Evolutionary conservation across 2,888 invertebrate species (phyloP).

Genomic region (Siphonodentalium dalli): DNA sequence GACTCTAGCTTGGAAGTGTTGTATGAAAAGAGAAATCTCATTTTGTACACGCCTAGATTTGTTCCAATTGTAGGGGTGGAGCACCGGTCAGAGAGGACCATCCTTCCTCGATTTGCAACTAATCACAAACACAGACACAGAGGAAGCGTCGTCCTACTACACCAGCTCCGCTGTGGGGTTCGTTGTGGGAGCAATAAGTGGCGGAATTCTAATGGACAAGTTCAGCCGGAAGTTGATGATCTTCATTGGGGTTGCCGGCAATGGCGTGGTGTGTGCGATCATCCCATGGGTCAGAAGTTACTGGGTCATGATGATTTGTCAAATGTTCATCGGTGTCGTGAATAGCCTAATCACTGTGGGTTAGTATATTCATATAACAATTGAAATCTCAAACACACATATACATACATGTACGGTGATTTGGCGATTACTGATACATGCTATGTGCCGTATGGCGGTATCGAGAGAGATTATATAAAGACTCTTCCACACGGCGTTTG

Average conservation of each 20-base stretch:
- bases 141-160: slow-evolving; percentile 49
- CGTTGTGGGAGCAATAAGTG: slow-evolving; percentile 54
- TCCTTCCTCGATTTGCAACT: slow-evolving; percentile 51
- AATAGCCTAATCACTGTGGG: slow-evolving; percentile 49
- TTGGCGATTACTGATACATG: too few relatives aligned
- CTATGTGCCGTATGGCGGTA: too few relatives aligned
- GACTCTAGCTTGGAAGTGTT: too few relatives aligned
- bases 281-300: slow-evolving; percentile 53
- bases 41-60: background rate
- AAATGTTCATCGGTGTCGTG: slow-evolving; percentile 45
- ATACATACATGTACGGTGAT: too few relatives aligned
- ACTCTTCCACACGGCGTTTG: too few relatives aligned
- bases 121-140: slow-evolving; percentile 37
- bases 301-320: slow-evolving; percentile 35
- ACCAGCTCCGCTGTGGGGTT: slow-evolving; percentile 58
- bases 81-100: slow-evolving; percentile 57
- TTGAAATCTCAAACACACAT: too few relatives aligned
- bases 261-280: slow-evolving; percentile 49
- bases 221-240: slow-evolving; percentile 51
- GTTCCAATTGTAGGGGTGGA: slow-evolving; percentile 48
- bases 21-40: too few relatives aligned
- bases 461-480: too few relatives aligned
- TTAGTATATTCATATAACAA: too few relatives aligned
- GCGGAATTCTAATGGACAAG: slow-evolving; percentile 36
- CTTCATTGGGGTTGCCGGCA: slow-evolving; percentile 49